Conservation (phyloP, 2,797 vertebrate genomes). For the Selene dorsalis region DNA sequence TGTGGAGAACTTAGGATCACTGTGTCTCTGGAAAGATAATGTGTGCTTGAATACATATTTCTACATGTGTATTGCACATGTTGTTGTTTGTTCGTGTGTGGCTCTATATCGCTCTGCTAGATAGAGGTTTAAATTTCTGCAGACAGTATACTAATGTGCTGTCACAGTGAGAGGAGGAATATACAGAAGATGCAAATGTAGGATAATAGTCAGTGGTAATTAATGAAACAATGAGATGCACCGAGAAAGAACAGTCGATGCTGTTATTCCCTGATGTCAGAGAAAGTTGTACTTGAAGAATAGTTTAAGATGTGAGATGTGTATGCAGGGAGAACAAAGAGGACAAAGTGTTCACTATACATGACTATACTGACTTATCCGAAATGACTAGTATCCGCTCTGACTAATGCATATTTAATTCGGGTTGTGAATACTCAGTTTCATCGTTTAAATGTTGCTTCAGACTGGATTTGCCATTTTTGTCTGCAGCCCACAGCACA, state of each 20-base stretch:
- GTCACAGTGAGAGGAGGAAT: conserved; percentile 1
- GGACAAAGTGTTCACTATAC: conserved; percentile 30
- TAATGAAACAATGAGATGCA: conserved; percentile 26
- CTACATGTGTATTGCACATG: not conserved
- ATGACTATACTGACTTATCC: conserved; percentile 26
- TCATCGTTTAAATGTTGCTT: conserved; percentile 40
- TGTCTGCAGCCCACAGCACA: conserved; percentile 39
- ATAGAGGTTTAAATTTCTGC: conserved; percentile 8
- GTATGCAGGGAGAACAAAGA: conserved; percentile 32
- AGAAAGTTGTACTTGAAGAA: conserved; percentile 25
- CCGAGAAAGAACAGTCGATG: conserved; percentile 8
- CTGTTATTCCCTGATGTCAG: conserved; percentile 17
- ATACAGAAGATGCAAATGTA: conserved; percentile 16
- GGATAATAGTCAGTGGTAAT: conserved; percentile 2
- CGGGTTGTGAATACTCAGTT: conserved; percentile 18
- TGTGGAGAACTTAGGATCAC: not conserved
- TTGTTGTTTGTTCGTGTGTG: not conserved
- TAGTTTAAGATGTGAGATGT: conserved; percentile 27
- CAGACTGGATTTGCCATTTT: conserved; percentile 43
- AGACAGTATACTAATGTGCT: not conserved
- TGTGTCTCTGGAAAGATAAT: conserved; percentile 6
- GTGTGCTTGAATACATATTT: conserved; percentile 1
- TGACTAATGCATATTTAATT: conserved; percentile 53
- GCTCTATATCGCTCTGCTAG: not conserved
- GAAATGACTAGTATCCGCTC: conserved; percentile 34